Evolutionary conservation across 2,113 vertebrate species (phyloP), one percentile per base, ranked within the genome.

Genomic region (Cyanocitta stelleri): DNA sequence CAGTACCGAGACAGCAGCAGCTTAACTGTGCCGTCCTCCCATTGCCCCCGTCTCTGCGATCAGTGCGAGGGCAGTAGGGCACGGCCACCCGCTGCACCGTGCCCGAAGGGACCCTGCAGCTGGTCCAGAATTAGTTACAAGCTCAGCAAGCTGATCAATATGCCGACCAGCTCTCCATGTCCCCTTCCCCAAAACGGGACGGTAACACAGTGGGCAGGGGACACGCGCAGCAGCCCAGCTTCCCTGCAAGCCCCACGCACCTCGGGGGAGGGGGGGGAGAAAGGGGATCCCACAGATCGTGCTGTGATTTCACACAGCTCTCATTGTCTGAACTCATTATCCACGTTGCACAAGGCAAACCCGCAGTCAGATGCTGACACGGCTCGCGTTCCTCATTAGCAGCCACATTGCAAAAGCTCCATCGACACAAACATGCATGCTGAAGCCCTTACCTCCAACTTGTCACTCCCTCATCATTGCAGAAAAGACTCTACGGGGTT

Each of bases 391-490:
- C 93, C 92, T 95, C 93, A 69, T 81, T 82, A 89, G 89, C 92
- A 96, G 91, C 93, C 84, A 11, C 90, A 12, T 87, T 81, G 95
- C 91, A 85, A 92, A 94, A 94, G 92, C 90, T 93, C 80, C 94
- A 80, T 86, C 75, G 30, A 83, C 95, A 92, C 94, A 95, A 96
- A 91, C 92, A 90, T 82, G 94, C 92, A 83, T 56, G 84, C 92
- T 63, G 85, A 86, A 96, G 80, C 87, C 82, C 97, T 97, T 97
- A 97, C 97, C 97, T 97, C 95, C 43, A 29, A 51, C 88, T 95
- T 74, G 96, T 97, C 96, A 96, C 91, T 93, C 83, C 87, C 93
- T 85, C 95, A 93, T 93, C 91, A 83, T 87, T 89, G 96, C 82
- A 7, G 89, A 37, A 90, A 96, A 94, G 87, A 59, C 55, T 96